A percentile compares a stretch with the other conserved stretches of the same genome.
Conservation (phyloP, 2,888 invertebrate species). For the Lasioglossum oenotherae region DNA sequence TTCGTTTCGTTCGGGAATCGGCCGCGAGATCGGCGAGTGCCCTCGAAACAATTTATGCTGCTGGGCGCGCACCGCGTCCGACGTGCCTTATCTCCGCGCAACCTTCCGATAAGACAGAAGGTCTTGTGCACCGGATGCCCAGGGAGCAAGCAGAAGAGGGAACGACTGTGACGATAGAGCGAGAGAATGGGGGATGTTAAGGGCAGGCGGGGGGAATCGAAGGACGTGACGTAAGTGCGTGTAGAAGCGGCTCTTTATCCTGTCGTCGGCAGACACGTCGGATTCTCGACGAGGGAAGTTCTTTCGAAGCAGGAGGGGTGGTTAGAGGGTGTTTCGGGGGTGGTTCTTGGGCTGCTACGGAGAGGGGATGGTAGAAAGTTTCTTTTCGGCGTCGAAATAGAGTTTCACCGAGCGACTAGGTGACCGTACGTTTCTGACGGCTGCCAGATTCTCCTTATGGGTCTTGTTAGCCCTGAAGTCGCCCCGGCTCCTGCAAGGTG, state of each 20-base stretch:
- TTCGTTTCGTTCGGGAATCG: constrained; percentile 62
- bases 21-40: constrained; percentile 73
- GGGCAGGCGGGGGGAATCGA: constrained; percentile 48
- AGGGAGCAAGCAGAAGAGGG: constrained; percentile 23
- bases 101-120: constrained; percentile 74
- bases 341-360: neutral
- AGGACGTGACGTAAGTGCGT: constrained; percentile 80
- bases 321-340: constrained; percentile 27
- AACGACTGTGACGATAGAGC: neutral
- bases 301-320: constrained; percentile 25
- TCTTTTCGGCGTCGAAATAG: constrained; percentile 21
- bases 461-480: constrained; percentile 40
- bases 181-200: neutral
- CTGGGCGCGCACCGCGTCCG: constrained; percentile 76
- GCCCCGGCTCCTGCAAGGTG: neutral
- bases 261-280: constrained; percentile 77
- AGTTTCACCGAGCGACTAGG: constrained; percentile 20
- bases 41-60: constrained; percentile 81
- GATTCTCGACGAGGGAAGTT: constrained; percentile 60
- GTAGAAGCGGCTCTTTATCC: constrained; percentile 80
- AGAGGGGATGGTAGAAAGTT: constrained; percentile 11
- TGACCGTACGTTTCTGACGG: constrained; percentile 56
- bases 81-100: constrained; percentile 80
- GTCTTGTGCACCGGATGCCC: constrained; percentile 62
- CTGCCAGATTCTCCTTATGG: constrained; percentile 22